Base-by-base conservation (phyloP, 2,888 invertebrate genomes). In the Rhingia campestris region DNA sequence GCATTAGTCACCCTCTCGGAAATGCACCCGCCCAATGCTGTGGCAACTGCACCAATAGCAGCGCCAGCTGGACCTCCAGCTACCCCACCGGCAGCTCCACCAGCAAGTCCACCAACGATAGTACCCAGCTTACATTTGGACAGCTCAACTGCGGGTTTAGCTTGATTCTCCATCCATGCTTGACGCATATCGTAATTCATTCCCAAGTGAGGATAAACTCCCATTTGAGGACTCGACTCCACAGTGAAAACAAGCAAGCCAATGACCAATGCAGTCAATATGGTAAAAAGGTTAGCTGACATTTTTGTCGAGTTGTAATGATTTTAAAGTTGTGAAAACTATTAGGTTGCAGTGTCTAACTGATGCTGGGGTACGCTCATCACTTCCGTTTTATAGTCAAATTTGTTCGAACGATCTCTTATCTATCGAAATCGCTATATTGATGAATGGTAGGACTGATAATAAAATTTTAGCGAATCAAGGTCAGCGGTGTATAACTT, bases 141-240 rank as follows among this genome's bases (percentile, higher is more conserved):
- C 35, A 33, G 0, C 12, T 35, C 12, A 9, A 22, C 47, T 0
- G 47, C 47, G 3, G 47, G 47, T 7, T 47, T 47, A 4, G 47
- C 47, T 9, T 47, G 47, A 14, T 22, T 3, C 14, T 47, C 47
- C 47, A 47, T 47, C 47, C 47, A 47, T 22, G 47, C 47, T 22
- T 47, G 47, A 3, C 47, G 47, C 7, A 22, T 7, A 33, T 53
- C 35, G 35, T n/a, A n/a, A 12, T 35, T 53, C n/a, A 53, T 35
- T 35, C 53, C 35, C 53, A 53, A 53, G 35, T 53, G 53, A 4
- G 53, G 33, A 22, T 47, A 47, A 7, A 22, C 14, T 3, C 47
- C 47, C 22, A 47, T 9, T 9, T 47, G 47, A 47, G 47, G 47
- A 7, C 0, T 22, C 9, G 47, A 14, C 47, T 47, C 47, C 4